Evolutionary conservation across 2,113 vertebrate genomes (phyloP).

Genomic region (Leptocoma aspasia): DNA sequence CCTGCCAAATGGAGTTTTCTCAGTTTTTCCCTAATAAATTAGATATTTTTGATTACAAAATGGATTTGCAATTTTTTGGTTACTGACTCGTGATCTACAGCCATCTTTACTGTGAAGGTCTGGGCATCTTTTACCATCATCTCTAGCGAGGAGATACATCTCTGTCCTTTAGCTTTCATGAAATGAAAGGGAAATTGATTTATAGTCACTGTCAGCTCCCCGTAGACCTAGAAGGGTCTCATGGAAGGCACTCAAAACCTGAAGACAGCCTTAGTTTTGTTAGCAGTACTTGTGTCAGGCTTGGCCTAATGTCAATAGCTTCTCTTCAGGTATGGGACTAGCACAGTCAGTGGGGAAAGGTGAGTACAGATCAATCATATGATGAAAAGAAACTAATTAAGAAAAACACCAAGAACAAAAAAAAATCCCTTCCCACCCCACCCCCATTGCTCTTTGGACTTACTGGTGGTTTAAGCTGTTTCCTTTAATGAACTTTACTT

Average conservation of each 20-base stretch:
- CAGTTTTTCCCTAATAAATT: not conserved
- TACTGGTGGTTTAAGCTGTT: not conserved
- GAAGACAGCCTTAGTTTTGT: not conserved
- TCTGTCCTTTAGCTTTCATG: not conserved
- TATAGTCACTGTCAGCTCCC: not conserved
- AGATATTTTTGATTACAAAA: not conserved
- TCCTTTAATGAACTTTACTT: not conserved
- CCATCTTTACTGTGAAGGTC: not conserved
- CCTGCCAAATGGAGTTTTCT: not conserved
- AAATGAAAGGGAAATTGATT: not conserved
- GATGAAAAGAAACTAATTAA: not conserved
- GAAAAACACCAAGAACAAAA: not conserved
- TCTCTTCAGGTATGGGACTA: not conserved
- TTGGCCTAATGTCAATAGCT: accelerated
- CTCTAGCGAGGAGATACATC: not conserved
- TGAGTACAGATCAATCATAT: not conserved
- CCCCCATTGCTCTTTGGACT: not conserved
- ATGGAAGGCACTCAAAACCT: not conserved
- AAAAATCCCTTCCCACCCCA: accelerated
- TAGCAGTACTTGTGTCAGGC: not conserved
- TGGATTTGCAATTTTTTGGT: not conserved
- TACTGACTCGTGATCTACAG: not conserved
- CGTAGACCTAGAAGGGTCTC: not conserved
- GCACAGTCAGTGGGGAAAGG: not conserved
- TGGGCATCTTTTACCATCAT: not conserved